Base-by-base conservation (phyloP, 2,113 vertebrate species). In the Nothocercus nigrocapillus region DNA sequence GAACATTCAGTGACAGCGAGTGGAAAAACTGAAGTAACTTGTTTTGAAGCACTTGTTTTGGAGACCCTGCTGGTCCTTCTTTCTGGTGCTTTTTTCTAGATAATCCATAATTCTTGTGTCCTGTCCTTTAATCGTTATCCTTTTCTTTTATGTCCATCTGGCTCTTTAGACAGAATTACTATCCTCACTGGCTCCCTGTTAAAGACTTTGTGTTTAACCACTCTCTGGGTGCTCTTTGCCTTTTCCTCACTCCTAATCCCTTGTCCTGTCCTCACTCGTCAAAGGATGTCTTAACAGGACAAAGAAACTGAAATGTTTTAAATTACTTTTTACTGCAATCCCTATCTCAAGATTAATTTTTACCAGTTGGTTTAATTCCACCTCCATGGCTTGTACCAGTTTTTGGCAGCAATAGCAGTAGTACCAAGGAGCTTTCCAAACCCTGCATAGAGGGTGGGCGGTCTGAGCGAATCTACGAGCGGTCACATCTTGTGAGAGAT, bases 401-500 rank as follows among this genome's bases (percentile, higher is more conserved):
- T 75, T 72, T 68, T 64, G 73, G 30, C 51, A 34, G 13, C 44
- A 40, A 19, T 11, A 61, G 56, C 38, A n/a, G 40, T 21, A 51
- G 36, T 42, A 53, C 15, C 59, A 13, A 22, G 30, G 75, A 80
- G 20, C 40, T 86, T 20, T n/a, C 56, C 34, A 21, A 32, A 9
- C 30, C 54, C 13, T 5, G 51, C 11, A 3, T 25, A 0, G 1
- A 32, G 58, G 45, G n/a, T 4, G 4, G 45, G 15, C 72, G 34
- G 30, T 56, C 13, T 32, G 22, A 12, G 4, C 53, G n/a, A 53
- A 68, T 0, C 0, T 51, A 24, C 5, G 45, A 68, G 24, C 2
- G 1, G 11, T 12, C 53, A n/a, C 21, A 47, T 85, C 63, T 47
- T 22, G 7, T 6, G 22, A 70, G 67, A 64, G 25, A 49, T 12